A percentile compares a stretch with the other conserved stretches of the same genome.
Conservation (phyloP, 2,888 invertebrate species). For the Lasiommata megera region DNA sequence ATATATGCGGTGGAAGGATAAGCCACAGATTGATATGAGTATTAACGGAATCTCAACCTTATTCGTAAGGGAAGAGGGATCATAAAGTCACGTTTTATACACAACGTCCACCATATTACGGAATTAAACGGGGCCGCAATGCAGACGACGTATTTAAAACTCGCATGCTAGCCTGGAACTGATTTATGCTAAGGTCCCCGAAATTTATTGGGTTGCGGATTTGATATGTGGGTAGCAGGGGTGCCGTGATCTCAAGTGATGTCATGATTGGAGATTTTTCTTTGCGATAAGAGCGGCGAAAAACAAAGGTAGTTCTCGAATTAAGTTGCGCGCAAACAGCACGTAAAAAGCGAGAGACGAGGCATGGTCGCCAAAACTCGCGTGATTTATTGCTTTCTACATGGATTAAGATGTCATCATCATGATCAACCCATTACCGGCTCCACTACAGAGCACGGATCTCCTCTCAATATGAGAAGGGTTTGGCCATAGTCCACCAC, state of each 20-base stretch:
- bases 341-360: too few relatives aligned
- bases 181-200: constrained; percentile 40
- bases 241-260: constrained; percentile 12
- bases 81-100: constrained; percentile 5
- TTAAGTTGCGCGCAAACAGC: too few relatives aligned
- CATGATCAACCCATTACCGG: too few relatives aligned
- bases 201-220: constrained; percentile 32
- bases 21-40: constrained; percentile 16
- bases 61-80: constrained; percentile 4
- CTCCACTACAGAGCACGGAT: too few relatives aligned
- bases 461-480: too few relatives aligned
- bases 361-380: too few relatives aligned
- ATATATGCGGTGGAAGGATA: constrained; percentile 24
- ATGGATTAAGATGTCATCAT: too few relatives aligned
- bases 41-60: constrained; percentile 6
- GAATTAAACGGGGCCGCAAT: constrained; percentile 52
- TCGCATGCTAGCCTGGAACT: constrained; percentile 36
- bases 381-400: too few relatives aligned
- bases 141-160: constrained; percentile 47
- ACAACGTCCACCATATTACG: constrained; percentile 21
- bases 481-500: too few relatives aligned
- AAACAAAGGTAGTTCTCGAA: too few relatives aligned
- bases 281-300: neutral
- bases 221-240: constrained; percentile 21
- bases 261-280: constrained; percentile 5